Evolutionary conservation across 2,888 invertebrate genomes (phyloP).

Genomic region (Trachelus troglodyta): DNA sequence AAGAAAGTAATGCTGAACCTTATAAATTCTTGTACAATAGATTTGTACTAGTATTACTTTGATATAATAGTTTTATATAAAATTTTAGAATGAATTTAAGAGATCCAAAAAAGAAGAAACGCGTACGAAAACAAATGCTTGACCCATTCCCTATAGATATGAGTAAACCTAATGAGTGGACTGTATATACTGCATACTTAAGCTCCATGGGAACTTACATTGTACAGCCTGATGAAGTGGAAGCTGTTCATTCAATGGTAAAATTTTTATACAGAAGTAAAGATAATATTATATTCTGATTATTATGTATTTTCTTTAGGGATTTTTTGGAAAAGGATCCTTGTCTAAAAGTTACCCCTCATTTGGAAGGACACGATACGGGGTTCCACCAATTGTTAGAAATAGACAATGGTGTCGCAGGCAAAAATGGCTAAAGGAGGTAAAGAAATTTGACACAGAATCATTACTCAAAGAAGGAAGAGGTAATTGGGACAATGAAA

Average conservation of each 20-base stretch:
- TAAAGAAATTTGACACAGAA: conserved; percentile 38
- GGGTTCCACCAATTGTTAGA: conserved; percentile 68
- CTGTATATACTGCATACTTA: conserved; percentile 73
- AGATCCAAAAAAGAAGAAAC: conserved; percentile 67
- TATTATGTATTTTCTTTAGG: conserved; percentile 58
- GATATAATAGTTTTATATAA: conserved; percentile 29
- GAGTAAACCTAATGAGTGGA: conserved; percentile 67
- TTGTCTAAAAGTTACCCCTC: conserved; percentile 71
- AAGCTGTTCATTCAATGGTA: conserved; percentile 73
- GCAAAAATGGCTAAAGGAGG: conserved; percentile 69
- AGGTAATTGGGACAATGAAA: conserved; percentile 6
- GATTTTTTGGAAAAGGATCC: conserved; percentile 82
- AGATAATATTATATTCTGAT: background rate
- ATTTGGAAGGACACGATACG: conserved; percentile 62
- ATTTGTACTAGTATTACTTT: background rate
- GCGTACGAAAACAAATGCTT: conserved; percentile 60
- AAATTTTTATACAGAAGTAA: conserved; percentile 18
- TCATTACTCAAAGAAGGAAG: conserved; percentile 21
- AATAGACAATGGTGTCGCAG: conserved; percentile 73
- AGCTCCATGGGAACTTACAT: conserved; percentile 78
- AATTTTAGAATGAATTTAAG: conserved; percentile 67
- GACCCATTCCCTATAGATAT: conserved; percentile 64
- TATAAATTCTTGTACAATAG: conserved; percentile 10
- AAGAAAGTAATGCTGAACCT: background rate
- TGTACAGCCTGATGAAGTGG: conserved; percentile 71